A percentile compares a stretch with the other conserved stretches of the same genome.
Conservation (phyloP, 2,888 invertebrate genomes). For the Artemia sinica region DNA sequence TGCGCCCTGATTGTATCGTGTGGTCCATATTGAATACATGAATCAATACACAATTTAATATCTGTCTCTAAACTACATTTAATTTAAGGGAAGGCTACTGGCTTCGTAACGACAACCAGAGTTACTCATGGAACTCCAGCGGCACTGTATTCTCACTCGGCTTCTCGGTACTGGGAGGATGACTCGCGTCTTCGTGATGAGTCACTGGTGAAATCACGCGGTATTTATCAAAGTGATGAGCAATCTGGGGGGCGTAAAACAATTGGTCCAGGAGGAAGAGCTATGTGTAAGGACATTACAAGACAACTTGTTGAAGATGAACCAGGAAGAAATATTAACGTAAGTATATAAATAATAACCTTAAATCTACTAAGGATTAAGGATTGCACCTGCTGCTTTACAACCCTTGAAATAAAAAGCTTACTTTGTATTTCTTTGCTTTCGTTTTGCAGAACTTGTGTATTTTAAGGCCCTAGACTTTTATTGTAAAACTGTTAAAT, state of each 20-base stretch:
- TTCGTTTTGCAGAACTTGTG: no score
- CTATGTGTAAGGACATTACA: conserved; percentile 59
- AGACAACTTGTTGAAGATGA: conserved; percentile 57
- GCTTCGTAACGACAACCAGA: conserved; percentile 58
- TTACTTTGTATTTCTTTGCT: no score
- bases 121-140: conserved; percentile 64
- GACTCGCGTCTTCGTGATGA: conserved; percentile 34
- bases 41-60: not conserved
- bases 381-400: no score
- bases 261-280: conserved; percentile 26
- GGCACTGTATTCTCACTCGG: conserved; percentile 54
- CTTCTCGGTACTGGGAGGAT: conserved; percentile 60
- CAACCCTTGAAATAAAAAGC: no score
- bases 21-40: not conserved
- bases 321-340: conserved; percentile 54
- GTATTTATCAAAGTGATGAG: conserved; percentile 27
- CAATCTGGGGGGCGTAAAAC: conserved; percentile 29
- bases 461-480: no score
- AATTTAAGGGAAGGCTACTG: conserved; percentile 51
- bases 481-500: no score
- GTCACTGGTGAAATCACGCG: conserved; percentile 25
- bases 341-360: conserved; percentile 31
- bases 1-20: no score
- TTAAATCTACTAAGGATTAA: no score
- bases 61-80: not conserved